Percentiles rank a stretch among this genome's conserved stretches.
These are phyloP conservation scores for Bucorvus abyssinicus DNA, from an alignment of 2,797 vertebrate species.

Conservation along the genomic window DNA sequence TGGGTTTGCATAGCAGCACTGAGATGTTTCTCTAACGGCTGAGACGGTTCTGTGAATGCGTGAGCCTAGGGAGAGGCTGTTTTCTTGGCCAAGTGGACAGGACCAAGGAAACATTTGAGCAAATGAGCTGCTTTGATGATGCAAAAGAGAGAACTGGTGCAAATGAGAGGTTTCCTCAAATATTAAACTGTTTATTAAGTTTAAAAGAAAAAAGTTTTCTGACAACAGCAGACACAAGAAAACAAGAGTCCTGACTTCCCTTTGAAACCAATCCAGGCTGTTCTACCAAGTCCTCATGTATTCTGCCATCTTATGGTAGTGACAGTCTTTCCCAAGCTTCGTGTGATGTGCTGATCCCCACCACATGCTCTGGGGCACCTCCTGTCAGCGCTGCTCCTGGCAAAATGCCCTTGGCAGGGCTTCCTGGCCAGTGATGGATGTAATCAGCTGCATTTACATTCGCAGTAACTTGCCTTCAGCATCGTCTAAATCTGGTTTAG, in stretches of 20 bases:
- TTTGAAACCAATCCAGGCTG: background rate
- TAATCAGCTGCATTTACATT: background rate
- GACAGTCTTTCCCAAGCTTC: background rate
- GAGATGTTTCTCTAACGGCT: background rate
- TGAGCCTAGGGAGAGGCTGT: background rate
- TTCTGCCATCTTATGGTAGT: background rate
- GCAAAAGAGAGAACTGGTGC: background rate
- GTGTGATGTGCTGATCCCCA: background rate
- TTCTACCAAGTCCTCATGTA: background rate
- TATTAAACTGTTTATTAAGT: background rate
- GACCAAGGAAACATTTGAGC: background rate
- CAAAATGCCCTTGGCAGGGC: background rate
- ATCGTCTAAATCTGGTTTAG: background rate
- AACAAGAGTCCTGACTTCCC: background rate
- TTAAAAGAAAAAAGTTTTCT: background rate
- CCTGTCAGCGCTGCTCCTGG: background rate
- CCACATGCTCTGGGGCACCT: background rate
- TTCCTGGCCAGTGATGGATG: background rate
- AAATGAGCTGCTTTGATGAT: background rate
- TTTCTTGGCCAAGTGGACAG: background rate
- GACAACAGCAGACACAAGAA: background rate
- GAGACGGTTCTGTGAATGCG: background rate
- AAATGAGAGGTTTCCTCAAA: background rate
- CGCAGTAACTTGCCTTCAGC: background rate
- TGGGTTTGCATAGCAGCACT: background rate